phyloP scores from a whole-genome alignment of 2,797 vertebrate species.

The Acrocephalus scirpaceus region DNA sequence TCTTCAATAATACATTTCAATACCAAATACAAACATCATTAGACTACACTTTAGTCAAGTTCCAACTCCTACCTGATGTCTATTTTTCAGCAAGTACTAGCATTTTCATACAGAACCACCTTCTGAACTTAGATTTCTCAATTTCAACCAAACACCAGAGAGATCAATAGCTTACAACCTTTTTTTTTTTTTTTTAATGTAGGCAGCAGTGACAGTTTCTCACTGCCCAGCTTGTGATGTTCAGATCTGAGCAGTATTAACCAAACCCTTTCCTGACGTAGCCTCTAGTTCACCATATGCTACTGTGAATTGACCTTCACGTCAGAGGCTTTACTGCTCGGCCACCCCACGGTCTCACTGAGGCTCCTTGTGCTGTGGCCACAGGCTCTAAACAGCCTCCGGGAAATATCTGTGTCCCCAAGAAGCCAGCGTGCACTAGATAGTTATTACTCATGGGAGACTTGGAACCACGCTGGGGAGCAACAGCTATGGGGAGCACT shows the following conservation, averaged over 20 bases:
- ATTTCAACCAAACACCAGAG: not conserved
- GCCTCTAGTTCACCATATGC: not conserved
- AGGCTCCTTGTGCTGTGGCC: not conserved
- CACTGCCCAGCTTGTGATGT: rapidly evolving
- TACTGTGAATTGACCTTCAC: not conserved
- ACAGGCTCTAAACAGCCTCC: not conserved
- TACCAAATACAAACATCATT: not conserved
- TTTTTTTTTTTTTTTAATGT: not conserved
- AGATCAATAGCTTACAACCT: not conserved
- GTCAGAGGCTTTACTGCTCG: not conserved
- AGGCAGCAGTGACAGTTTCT: not conserved
- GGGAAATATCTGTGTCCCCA: not conserved
- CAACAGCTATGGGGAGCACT: not conserved
- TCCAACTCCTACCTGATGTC: not conserved
- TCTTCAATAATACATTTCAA: not conserved
- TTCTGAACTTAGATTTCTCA: not conserved
- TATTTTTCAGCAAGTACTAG: not conserved
- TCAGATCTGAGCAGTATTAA: not conserved
- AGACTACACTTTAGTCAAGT: not conserved
- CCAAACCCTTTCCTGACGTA: not conserved
- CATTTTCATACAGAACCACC: not conserved
- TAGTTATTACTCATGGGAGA: not conserved
- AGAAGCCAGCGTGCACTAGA: not conserved
- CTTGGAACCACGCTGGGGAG: not conserved
- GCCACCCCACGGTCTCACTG: not conserved